Evolutionary conservation across 2,797 vertebrate species (phyloP).

Genomic region (Rhynchonycteris naso): DNA sequence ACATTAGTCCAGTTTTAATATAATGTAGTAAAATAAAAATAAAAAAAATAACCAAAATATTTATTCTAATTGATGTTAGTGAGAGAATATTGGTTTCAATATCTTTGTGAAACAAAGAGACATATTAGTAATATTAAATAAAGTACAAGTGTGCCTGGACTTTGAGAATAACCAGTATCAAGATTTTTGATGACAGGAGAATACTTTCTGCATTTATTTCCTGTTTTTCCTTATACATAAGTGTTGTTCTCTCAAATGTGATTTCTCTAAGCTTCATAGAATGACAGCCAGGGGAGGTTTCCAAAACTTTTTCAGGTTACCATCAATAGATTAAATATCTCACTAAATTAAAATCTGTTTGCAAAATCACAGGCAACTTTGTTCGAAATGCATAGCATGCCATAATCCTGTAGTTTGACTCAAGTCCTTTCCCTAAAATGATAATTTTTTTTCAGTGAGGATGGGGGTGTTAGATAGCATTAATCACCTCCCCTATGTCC

Average conservation of each 20-base stretch:
- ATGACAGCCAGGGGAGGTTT: not conserved
- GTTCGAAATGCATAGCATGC: not conserved
- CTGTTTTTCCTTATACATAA: fast-evolving
- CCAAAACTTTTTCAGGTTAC: not conserved
- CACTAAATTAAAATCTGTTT: not conserved
- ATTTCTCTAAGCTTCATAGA: not conserved
- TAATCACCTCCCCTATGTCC: not conserved
- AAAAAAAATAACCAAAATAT: not conserved
- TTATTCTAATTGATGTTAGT: not conserved
- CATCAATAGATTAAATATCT: not conserved
- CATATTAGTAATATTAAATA: not conserved
- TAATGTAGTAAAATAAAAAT: too few species aligned
- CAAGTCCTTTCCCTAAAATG: not conserved
- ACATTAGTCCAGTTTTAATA: not conserved
- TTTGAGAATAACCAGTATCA: too few species aligned
- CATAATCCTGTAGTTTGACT: not conserved
- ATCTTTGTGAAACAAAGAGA: not conserved
- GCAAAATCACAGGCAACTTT: not conserved
- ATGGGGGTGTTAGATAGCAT: not conserved
- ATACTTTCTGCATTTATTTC: not conserved
- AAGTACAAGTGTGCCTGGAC: not conserved
- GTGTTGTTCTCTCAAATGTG: not conserved
- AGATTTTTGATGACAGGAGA: not conserved
- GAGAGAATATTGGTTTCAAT: not conserved
- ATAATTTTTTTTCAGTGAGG: not conserved